Base-by-base conservation (phyloP, 2,888 invertebrate genomes). In the Drosophila sordidula region DNA sequence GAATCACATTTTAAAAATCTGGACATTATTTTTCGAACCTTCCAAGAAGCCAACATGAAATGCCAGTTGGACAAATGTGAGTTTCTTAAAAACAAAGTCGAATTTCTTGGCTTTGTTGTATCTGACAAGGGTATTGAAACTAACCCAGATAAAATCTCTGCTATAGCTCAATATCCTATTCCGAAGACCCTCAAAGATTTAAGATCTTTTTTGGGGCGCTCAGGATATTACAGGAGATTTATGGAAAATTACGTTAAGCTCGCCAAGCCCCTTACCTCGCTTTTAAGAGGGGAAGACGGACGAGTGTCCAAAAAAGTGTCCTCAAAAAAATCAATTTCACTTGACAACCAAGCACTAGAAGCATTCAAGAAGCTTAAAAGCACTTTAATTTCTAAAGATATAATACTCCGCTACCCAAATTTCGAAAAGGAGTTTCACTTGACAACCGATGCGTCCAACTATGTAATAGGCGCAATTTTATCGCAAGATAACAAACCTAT, bases 31-130 rank as follows among this genome's bases (percentile, higher is more conserved):
- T 25, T 25, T 2, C 4, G 4, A 46, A 65, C 64, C 3, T 16
- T 67, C 4, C 41, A 65, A 34, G 34, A 45, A 12, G 59, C 66
- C 39, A 71, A 66, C 18, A 61, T 75, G 55, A 71, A 71, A 42
- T 41, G 14, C 36, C 52, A 62, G n/a, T 26, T 55, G 42, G 61
- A 67, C 42, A 72, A 72, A 51, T 69, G 70, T 22, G 59, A 70
- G 26, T 64, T 73, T 32, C 25, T 67, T 9, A 22, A 41, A 32
- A 8, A 6, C 11, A 34, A 4, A 34, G 34, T 34, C 11, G 34
- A 34, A 34, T 34, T 34, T 2, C 11, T 34, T 11, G 12, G 9
- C 11, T 34, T 11, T 11, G 34, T 34, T 12, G 11, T 34, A 11
- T 34, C 56, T 2, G 39, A 39, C 25, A 34, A 57, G 8, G 49